These are phyloP conservation scores for Notamacropus eugenii DNA, from an alignment of 2,797 vertebrate genomes.

Conservation along the genomic window DNA sequence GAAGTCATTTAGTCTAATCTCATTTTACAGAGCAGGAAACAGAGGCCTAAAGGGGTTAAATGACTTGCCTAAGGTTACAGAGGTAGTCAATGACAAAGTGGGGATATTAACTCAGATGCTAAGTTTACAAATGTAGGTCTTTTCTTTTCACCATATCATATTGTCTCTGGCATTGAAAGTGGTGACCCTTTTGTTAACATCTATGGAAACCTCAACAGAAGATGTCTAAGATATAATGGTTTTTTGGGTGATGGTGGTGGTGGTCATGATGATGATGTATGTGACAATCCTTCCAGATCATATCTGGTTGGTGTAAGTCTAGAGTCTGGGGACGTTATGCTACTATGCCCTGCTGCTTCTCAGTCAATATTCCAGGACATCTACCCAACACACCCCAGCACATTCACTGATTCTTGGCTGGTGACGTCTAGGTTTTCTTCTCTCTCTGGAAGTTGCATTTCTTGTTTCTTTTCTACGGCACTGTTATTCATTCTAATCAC, in stretches of 20 bases:
- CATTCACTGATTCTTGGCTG: conserved; percentile 35
- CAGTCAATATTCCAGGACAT: background rate
- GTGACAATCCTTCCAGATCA: background rate
- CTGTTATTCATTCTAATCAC: conserved; percentile 67
- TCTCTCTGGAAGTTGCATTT: conserved; percentile 63
- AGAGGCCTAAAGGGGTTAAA: background rate
- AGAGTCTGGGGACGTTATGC: background rate
- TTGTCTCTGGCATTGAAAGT: background rate
- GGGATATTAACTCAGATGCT: background rate
- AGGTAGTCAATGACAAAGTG: background rate
- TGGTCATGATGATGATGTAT: background rate
- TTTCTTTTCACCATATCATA: background rate
- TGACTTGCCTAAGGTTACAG: background rate
- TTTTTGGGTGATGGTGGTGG: background rate
- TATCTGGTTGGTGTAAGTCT: background rate
- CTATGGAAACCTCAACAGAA: background rate
- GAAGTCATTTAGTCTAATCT: background rate
- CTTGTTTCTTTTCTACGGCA: conserved; percentile 55
- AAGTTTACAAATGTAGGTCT: background rate
- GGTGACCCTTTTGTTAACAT: background rate
- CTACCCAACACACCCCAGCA: background rate
- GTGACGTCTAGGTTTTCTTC: conserved; percentile 56
- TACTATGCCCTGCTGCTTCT: background rate
- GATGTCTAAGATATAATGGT: background rate
- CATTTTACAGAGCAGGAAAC: background rate